Percentiles rank a stretch among this genome's conserved stretches.
phyloP scores from a whole-genome alignment of 2,888 invertebrate species.

The Terebella lapidaria region DNA sequence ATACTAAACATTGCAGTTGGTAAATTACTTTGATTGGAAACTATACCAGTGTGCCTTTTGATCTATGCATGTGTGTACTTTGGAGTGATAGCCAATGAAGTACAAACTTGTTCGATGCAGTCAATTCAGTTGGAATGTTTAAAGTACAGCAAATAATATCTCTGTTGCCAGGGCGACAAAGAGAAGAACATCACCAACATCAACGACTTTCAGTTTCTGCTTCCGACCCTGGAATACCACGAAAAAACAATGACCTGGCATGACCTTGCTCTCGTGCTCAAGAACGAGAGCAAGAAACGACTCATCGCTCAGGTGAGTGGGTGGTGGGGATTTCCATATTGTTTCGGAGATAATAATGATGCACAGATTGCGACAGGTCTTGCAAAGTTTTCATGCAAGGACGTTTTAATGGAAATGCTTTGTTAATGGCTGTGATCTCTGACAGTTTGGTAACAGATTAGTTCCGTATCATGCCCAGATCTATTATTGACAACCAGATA shows the following conservation, averaged over 20 bases:
- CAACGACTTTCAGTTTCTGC: conserved; percentile 83
- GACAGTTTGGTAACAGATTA: too few relatives aligned
- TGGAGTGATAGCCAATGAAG: too few relatives aligned
- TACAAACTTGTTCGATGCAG: not conserved
- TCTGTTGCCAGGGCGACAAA: conserved; percentile 71
- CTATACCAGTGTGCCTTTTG: too few relatives aligned
- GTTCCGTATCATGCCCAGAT: too few relatives aligned
- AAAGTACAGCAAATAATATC: not conserved
- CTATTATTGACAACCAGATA: too few relatives aligned
- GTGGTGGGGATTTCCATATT: not conserved
- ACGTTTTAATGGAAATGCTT: not conserved
- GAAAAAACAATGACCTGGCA: conserved; percentile 99
- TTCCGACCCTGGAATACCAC: conserved; percentile 96
- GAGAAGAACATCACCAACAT: conserved; percentile 97
- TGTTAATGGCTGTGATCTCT: too few relatives aligned
- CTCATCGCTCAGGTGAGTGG: conserved; percentile 69
- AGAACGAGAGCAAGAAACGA: conserved; percentile 84
- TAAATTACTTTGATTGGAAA: too few relatives aligned
- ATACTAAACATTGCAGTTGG: too few relatives aligned
- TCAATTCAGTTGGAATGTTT: not conserved
- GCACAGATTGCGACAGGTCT: not conserved
- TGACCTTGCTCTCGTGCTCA: conserved; percentile 89
- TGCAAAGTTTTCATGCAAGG: not conserved
- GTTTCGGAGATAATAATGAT: not conserved
- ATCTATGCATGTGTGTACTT: too few relatives aligned